Percentiles rank a stretch among this genome's conserved stretches.
Conservation (phyloP, 2,113 vertebrate species). For the Lophochroa leadbeateri region DNA sequence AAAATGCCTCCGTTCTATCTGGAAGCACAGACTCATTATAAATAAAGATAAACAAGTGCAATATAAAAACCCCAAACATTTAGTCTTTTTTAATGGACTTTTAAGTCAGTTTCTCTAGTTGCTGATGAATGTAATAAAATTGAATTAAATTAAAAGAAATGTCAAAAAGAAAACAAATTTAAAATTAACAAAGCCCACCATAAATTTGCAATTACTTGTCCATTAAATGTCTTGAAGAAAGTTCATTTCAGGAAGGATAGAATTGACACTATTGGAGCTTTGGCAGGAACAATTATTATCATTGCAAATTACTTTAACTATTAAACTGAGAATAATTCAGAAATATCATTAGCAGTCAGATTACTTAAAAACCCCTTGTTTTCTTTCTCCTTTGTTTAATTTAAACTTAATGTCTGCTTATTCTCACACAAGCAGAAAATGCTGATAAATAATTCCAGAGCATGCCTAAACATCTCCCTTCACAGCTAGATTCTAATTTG, state of each 20-base stretch:
- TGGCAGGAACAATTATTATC: constrained; percentile 71
- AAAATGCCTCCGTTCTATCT: constrained; percentile 43
- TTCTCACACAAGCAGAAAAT: constrained; percentile 80
- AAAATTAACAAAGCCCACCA: constrained; percentile 70
- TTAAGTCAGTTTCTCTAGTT: constrained; percentile 67
- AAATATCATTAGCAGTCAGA: constrained; percentile 83
- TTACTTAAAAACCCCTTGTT: constrained; percentile 76
- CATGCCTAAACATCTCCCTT: constrained; percentile 85
- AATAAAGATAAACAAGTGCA: constrained; percentile 75
- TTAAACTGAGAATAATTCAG: constrained; percentile 80
- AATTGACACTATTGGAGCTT: constrained; percentile 49
- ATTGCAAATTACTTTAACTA: constrained; percentile 80
- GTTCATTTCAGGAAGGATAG: constrained; percentile 67
- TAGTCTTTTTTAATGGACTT: constrained; percentile 74
- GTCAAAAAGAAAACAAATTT: constrained; percentile 76
- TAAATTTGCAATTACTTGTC: constrained; percentile 72
- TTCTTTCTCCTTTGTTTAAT: constrained; percentile 81
- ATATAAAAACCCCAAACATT: constrained; percentile 42
- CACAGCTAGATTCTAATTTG: constrained; percentile 87
- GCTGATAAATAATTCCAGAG: constrained; percentile 86
- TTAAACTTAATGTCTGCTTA: constrained; percentile 85
- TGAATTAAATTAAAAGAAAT: constrained; percentile 76
- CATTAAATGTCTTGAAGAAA: constrained; percentile 70
- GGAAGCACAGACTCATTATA: constrained; percentile 64
- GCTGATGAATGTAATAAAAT: constrained; percentile 74